Percentiles rank a stretch among this genome's conserved stretches.
phyloP scores from a whole-genome alignment of 2,888 invertebrate species.

The Lepidocyrtinus sp. region DNA sequence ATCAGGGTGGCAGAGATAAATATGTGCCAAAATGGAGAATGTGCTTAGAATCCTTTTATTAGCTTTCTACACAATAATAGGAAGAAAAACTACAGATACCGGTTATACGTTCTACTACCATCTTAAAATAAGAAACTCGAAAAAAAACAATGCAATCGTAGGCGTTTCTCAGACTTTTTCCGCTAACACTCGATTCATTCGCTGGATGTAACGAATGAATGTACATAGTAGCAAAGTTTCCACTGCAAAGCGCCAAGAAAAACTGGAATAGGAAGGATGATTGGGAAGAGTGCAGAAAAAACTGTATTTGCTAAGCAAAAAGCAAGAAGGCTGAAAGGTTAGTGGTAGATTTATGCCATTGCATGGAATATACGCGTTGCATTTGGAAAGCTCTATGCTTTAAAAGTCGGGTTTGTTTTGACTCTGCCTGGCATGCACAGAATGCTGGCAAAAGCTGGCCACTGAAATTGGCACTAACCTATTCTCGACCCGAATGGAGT shows the following conservation, averaged over 20 bases:
- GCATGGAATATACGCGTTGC: neutral
- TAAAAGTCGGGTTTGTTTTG: slow-evolving; percentile 26
- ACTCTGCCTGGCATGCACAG: no score
- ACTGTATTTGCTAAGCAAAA: no score
- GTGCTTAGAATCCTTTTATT: no score
- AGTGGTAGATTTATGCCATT: neutral
- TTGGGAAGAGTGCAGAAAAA: no score
- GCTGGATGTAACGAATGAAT: neutral
- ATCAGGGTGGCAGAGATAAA: no score
- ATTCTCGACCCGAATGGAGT: slow-evolving; percentile 58
- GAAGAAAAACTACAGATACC: neutral
- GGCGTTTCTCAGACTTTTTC: neutral
- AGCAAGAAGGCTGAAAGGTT: neutral
- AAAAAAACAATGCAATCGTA: neutral
- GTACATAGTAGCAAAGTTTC: neutral
- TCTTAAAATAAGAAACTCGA: neutral
- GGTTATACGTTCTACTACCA: neutral
- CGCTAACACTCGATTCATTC: neutral
- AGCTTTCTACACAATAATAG: no score
- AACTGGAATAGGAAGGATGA: neutral
- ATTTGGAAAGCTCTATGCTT: slow-evolving; percentile 10
- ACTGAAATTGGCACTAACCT: slow-evolving; percentile 54
- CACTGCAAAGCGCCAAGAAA: neutral
- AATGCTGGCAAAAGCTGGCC: slow-evolving; percentile 17
- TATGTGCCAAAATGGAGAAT: no score